These are phyloP conservation scores for Pygocentrus nattereri DNA, from an alignment of 2,797 vertebrate species.

Conservation along the genomic window DNA sequence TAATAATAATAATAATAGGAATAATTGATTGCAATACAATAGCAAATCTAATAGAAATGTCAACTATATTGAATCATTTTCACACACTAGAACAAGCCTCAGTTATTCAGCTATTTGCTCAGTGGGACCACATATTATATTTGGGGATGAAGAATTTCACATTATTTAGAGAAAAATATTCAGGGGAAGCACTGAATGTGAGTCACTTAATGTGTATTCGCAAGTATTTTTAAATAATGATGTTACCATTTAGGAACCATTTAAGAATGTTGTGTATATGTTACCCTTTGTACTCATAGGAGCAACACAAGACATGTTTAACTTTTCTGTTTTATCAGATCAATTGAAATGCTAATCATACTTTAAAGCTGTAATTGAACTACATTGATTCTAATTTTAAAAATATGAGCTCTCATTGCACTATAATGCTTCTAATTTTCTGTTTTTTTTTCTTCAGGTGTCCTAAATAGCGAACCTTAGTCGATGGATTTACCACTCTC, in stretches of 20 bases:
- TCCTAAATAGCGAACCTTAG: conserved; percentile 71
- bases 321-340: not conserved
- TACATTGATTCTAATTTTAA: not conserved
- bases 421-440: conserved; percentile 18
- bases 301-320: not conserved
- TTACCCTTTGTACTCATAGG: not conserved
- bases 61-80: not conserved
- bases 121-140: not conserved
- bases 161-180: not conserved
- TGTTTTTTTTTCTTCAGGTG: conserved; percentile 70
- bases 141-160: not conserved
- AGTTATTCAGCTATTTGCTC: not conserved
- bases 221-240: not conserved
- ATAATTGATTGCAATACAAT: not conserved
- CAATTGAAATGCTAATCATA: not conserved
- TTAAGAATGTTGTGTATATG: not conserved
- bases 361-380: too few species aligned
- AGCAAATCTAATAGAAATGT: not conserved
- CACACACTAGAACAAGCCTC: not conserved
- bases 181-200: not conserved
- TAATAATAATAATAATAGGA: not conserved
- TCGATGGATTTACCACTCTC: conserved; percentile 81
- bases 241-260: not conserved
- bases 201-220: not conserved
- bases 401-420: not conserved